Conservation (phyloP, 2,797 vertebrate species). For the Ctenopoma kingsleyae region DNA sequence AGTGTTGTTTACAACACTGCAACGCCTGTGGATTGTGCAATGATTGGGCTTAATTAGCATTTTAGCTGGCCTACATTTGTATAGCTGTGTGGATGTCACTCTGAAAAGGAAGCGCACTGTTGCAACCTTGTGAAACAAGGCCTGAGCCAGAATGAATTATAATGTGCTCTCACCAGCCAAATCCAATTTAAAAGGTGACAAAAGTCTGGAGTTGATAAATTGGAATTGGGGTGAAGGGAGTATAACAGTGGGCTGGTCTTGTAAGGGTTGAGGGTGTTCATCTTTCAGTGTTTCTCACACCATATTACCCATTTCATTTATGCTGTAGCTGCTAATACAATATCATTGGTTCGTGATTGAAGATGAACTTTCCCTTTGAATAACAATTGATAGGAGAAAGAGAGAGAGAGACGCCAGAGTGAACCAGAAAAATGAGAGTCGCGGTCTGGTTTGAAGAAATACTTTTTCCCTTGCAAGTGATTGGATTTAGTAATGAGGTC, state of each 20-base stretch:
- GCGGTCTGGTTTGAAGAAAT: slow-evolving; percentile 63
- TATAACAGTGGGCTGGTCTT: slow-evolving; percentile 65
- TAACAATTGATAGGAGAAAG: slow-evolving; percentile 64
- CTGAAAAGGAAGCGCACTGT: slow-evolving; percentile 61
- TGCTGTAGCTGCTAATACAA: slow-evolving; percentile 75
- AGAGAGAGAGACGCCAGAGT: slow-evolving; percentile 49
- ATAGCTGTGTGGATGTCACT: slow-evolving; percentile 64
- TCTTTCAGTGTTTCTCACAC: slow-evolving; percentile 69
- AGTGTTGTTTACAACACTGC: slow-evolving; percentile 69
- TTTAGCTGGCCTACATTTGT: slow-evolving; percentile 74
- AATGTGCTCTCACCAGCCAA: slow-evolving; percentile 67
- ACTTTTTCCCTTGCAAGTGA: slow-evolving; percentile 61
- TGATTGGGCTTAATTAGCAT: slow-evolving; percentile 78
- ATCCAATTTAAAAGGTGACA: slow-evolving; percentile 78
- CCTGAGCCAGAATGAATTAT: slow-evolving; percentile 60
- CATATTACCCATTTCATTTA: slow-evolving; percentile 75
- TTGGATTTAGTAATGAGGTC: slow-evolving; percentile 77
- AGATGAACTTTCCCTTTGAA: slow-evolving; percentile 74
- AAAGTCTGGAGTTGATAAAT: slow-evolving; percentile 74
- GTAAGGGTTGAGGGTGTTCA: slow-evolving; percentile 61
- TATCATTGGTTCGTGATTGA: slow-evolving; percentile 77
- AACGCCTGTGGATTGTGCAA: slow-evolving; percentile 71
- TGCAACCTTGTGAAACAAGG: slow-evolving; percentile 74
- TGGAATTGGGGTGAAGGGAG: slow-evolving; percentile 69
- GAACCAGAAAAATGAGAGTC: slow-evolving; percentile 59